These are phyloP conservation scores for Prorops nasuta DNA, from an alignment of 1,140 invertebrate genomes.

Conservation along the genomic window DNA sequence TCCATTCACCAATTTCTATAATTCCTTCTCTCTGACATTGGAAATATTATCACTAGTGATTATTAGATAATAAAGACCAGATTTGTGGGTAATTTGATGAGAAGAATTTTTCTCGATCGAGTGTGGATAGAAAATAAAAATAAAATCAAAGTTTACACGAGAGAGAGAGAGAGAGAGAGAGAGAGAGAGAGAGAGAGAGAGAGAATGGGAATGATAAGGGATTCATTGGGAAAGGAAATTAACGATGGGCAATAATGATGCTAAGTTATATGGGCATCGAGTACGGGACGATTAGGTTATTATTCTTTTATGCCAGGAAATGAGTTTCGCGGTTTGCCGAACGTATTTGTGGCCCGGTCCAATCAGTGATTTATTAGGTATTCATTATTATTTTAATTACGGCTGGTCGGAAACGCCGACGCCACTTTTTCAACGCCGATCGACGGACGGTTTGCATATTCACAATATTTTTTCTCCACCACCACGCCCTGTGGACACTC, in stretches of 20 bases:
- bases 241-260: constrained; percentile 29
- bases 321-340: constrained; percentile 32
- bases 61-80: no score
- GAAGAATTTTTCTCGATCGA: no score
- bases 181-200: background rate
- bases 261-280: constrained; percentile 24
- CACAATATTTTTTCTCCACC: no score
- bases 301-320: constrained; percentile 47
- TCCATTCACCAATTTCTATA: no score
- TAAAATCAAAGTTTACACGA: no score
- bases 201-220: background rate
- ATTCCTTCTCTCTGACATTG: no score
- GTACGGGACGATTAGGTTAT: constrained; percentile 36
- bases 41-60: no score
- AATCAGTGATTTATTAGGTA: constrained; percentile 47
- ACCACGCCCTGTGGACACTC: no score
- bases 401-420: constrained; percentile 16
- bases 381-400: constrained; percentile 51
- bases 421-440: constrained; percentile 21
- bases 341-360: constrained; percentile 34
- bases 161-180: background rate
- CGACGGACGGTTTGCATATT: constrained; percentile 29
- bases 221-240: no score
- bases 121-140: background rate
- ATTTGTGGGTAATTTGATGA: no score